Percentiles rank a stretch among this genome's conserved stretches.
These are phyloP conservation scores for Strigamia crassipes DNA, from an alignment of 2,888 invertebrate species.

Conservation along the genomic window DNA sequence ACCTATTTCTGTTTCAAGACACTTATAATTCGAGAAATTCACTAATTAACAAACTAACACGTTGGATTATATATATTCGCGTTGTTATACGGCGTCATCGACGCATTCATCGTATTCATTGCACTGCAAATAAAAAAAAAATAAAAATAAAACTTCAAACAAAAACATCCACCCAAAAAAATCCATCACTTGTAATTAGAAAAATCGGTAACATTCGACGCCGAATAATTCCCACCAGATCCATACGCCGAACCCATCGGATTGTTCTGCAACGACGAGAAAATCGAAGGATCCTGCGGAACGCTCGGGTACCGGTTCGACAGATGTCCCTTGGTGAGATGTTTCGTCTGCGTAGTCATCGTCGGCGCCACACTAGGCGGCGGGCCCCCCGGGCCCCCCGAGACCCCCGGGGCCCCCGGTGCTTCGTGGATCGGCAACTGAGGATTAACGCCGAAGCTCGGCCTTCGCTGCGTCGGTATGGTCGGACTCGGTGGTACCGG, in stretches of 20 bases:
- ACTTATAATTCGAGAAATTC: too few species aligned
- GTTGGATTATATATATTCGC: not conserved
- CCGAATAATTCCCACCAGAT: not conserved
- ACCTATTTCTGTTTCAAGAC: too few species aligned
- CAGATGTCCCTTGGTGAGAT: conserved; percentile 51
- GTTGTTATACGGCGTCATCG: not conserved
- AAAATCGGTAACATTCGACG: not conserved
- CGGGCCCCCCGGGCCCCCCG: not conserved
- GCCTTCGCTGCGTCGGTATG: not conserved
- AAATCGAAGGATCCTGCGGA: conserved; percentile 51
- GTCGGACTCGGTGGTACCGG: not conserved
- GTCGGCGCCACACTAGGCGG: not conserved
- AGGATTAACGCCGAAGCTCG: not conserved
- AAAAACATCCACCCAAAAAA: not conserved
- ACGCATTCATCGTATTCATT: not conserved
- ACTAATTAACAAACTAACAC: not conserved
- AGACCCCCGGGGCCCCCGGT: too few species aligned
- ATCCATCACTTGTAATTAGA: not conserved
- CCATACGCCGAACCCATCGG: not conserved
- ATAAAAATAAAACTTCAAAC: not conserved
- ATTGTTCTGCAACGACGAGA: conserved; percentile 33
- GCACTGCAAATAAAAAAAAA: not conserved
- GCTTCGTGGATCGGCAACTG: not conserved
- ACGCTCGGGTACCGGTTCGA: conserved; percentile 56
- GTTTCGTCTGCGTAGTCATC: not conserved